These are phyloP conservation scores for Prionailurus viverrinus DNA, from an alignment of 2,113 vertebrate species.

Conservation along the genomic window DNA sequence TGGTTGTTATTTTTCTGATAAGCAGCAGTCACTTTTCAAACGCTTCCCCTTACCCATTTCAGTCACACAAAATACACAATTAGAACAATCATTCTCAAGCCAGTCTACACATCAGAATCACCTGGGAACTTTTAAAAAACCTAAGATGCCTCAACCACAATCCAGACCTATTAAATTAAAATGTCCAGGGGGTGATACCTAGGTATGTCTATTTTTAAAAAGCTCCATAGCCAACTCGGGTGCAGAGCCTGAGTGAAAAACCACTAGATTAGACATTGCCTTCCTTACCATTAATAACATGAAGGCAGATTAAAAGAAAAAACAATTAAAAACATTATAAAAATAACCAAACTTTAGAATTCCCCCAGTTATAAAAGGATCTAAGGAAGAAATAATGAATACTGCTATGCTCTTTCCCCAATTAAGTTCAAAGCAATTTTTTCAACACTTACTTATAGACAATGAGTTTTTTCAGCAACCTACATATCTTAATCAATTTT, in stretches of 20 bases:
- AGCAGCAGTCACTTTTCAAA: not conserved
- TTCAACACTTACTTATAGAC: not conserved
- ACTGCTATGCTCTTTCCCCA: not conserved
- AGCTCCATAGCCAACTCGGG: not conserved
- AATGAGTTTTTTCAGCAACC: slow-evolving; percentile 14
- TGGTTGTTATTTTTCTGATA: slow-evolving; percentile 31
- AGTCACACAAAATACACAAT: not conserved
- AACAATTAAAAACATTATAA: not conserved
- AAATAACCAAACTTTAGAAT: slow-evolving; percentile 44
- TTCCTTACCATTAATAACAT: not conserved
- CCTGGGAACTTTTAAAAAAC: not conserved
- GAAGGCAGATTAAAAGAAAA: slow-evolving; percentile 34
- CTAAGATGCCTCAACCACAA: not conserved
- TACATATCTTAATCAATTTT: not conserved
- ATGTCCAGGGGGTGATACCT: not conserved
- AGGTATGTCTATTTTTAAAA: not conserved
- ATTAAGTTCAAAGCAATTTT: slow-evolving; percentile 38
- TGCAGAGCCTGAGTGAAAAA: not conserved
- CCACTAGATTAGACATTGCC: not conserved
- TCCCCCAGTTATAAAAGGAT: not conserved
- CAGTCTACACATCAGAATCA: not conserved
- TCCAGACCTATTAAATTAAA: not conserved
- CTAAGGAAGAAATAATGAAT: not conserved
- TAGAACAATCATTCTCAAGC: not conserved
- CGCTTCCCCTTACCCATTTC: not conserved